phyloP scores from a whole-genome alignment of 2,113 vertebrate species.

The Serinus canaria region DNA sequence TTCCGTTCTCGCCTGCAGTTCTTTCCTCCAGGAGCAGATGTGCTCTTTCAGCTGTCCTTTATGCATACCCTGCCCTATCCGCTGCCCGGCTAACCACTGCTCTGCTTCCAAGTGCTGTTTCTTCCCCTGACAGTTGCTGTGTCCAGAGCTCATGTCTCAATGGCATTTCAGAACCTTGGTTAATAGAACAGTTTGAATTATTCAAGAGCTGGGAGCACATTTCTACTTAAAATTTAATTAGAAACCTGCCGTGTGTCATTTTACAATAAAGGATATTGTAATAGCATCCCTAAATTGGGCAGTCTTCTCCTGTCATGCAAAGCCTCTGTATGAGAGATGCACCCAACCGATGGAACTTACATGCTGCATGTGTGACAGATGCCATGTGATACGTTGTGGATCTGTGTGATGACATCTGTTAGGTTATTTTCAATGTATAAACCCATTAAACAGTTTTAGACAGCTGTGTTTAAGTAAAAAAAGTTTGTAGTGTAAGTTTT shows the following conservation, averaged over 20 bases:
- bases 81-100: not conserved
- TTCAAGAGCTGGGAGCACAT: slow-evolving; percentile 42
- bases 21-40: slow-evolving; percentile 37
- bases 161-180: slow-evolving; percentile 54
- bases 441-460: slow-evolving; percentile 16
- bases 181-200: slow-evolving; percentile 65
- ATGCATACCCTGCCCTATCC: not conserved
- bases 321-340: not conserved
- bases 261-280: slow-evolving; percentile 58
- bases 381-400: slow-evolving; percentile 10
- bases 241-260: slow-evolving; percentile 61
- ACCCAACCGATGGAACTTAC: not conserved
- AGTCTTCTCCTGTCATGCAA: not conserved
- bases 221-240: slow-evolving; percentile 72
- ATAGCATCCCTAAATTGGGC: slow-evolving; percentile 44
- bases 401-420: slow-evolving; percentile 34
- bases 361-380: not conserved
- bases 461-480: slow-evolving; percentile 16
- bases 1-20: slow-evolving; percentile 58
- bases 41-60: slow-evolving; percentile 52
- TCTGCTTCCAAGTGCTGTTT: not conserved
- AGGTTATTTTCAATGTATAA: slow-evolving; percentile 17
- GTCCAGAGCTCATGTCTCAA: not conserved
- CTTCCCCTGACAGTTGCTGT: not conserved
- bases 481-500: not conserved